Base-by-base conservation (phyloP, 2,113 vertebrate species). In the Plestiodon gilberti region DNA sequence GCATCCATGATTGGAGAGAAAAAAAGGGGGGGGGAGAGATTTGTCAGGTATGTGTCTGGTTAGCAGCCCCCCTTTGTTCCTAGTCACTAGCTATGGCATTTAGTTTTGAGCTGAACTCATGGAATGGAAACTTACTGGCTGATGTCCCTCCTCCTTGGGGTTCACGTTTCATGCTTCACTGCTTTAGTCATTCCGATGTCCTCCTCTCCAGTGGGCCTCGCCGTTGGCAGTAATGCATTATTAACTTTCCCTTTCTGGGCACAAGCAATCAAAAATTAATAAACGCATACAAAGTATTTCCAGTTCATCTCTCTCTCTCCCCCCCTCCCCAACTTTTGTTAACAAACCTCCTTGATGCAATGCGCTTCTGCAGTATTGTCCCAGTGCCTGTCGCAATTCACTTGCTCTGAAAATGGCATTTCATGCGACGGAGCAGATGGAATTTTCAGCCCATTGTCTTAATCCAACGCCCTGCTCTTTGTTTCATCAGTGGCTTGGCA, bases 261-360 rank as follows among this genome's bases (percentile, higher is more conserved):
- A 84, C 14, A 88, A 91, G 88, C 84, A 90, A 87, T 91, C 89
- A 92, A 93, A 88, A 86, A 62, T 92, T 90, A 88, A 94, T 88
- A 84, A 91, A 71, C 80, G 84, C 87, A 71, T 20, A 74, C 52
- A 79, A 80, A 88, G 75, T 33, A n/a, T 83, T 90, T 59, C 78
- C 87, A 84, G 84, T 80, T 88, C 83, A 52, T 57, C 61, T 90
- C 78, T 67, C 64, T 87, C 78, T 13, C 52, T 79, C 59, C 65
- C 69, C 57, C 40, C 69, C 52, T 52, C 65, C 83, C n/a, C 33
- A 23, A 57, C 71, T 83, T 90, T 84, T 75, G 84, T 81, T 75
- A 78, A 52, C 1, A 0, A 79, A 62, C 82, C 55, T 55, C 74
- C 71, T 70, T 77, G 82, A 57, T 33, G 69, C 33, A 22, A 73